phyloP scores from a whole-genome alignment of 1,140 invertebrate species.

The Drosophila chauvacae region DNA sequence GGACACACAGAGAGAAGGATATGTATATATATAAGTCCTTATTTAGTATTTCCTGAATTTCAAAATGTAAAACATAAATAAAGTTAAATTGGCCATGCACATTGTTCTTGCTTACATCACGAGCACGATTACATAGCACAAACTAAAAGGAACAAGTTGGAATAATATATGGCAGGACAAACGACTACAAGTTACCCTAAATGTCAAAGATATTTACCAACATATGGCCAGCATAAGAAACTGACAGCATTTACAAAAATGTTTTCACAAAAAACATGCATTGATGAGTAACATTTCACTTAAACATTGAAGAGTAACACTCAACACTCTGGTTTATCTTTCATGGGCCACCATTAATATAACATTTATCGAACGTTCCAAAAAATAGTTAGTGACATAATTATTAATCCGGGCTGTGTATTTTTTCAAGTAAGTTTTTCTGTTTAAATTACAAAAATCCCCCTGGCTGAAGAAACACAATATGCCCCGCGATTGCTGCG shows the following conservation, averaged over 20 bases:
- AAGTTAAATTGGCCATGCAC: conserved; percentile 61
- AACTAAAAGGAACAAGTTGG: conserved; percentile 30
- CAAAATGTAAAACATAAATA: conserved; percentile 61
- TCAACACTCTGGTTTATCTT: conserved; percentile 10
- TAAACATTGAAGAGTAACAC: background rate
- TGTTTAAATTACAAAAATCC: conserved; percentile 28
- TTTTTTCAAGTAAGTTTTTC: conserved; percentile 18
- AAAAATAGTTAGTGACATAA: conserved; percentile 22
- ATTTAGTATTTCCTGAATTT: conserved; percentile 57
- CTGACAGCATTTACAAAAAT: background rate
- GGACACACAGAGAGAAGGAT: conserved; percentile 14
- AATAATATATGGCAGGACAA: conserved; percentile 5
- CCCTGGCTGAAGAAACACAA: conserved; percentile 10
- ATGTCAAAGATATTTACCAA: background rate
- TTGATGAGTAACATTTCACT: background rate
- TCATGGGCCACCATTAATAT: conserved; percentile 6
- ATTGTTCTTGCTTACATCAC: conserved; percentile 57
- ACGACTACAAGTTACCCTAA: conserved; percentile 25
- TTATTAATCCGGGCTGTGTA: conserved; percentile 23
- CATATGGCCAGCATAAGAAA: background rate
- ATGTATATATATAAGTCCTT: conserved; percentile 31
- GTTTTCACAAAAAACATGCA: background rate
- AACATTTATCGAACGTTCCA: background rate
- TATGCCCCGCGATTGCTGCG: conserved; percentile 14
- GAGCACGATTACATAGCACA: conserved; percentile 43